A percentile compares a stretch with the other conserved stretches of the same genome.
phyloP scores from a whole-genome alignment of 2,113 vertebrate species.

The Coreoperca whiteheadi region DNA sequence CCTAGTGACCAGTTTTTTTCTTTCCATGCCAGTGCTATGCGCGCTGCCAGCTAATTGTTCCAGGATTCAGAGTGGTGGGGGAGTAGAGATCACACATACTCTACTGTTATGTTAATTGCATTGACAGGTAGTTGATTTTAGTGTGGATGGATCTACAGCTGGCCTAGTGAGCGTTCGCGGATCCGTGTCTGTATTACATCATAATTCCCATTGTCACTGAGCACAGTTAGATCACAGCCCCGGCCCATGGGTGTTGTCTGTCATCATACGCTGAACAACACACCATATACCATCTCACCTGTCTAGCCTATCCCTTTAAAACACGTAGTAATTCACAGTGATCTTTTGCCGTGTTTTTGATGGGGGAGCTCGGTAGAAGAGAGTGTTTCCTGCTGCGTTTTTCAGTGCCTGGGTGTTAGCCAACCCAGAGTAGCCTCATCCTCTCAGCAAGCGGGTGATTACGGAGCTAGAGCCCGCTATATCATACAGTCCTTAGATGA shows the following conservation, averaged over 20 bases:
- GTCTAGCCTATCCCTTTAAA: not conserved
- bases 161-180: conserved; percentile 37
- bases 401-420: conserved; percentile 63
- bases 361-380: conserved; percentile 43
- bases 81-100: conserved; percentile 45
- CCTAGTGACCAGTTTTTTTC: not conserved
- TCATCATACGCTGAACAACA: not conserved
- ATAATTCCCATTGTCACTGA: not conserved
- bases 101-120: conserved; percentile 72
- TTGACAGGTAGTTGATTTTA: conserved; percentile 80
- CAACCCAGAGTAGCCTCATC: conserved; percentile 56
- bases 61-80: not conserved
- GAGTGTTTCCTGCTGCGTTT: conserved; percentile 50
- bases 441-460: conserved; percentile 70
- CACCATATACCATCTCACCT: not conserved
- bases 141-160: conserved; percentile 49
- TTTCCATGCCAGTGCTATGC: not conserved
- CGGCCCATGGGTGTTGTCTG: not conserved
- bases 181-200: conserved; percentile 46
- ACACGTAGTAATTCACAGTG: not conserved
- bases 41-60: not conserved
- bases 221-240: conserved; percentile 13
- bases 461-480: conserved; percentile 53
- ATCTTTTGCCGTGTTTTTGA: conserved; percentile 33
- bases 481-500: conserved; percentile 63